Evolutionary conservation across 2,797 vertebrate genomes (phyloP).

Genomic region (Myotis daubentonii): DNA sequence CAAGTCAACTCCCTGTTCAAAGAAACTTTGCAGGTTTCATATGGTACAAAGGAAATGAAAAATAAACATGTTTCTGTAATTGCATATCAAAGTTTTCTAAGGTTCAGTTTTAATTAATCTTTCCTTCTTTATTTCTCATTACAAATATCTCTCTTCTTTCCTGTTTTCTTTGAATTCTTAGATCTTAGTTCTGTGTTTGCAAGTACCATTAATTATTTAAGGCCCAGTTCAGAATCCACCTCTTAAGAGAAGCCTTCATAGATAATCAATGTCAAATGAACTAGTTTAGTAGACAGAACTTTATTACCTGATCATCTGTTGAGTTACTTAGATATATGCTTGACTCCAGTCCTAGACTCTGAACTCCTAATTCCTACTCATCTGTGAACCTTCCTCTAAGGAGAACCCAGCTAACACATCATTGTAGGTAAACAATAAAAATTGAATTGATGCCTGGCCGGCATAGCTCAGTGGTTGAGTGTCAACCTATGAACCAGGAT

Average conservation of each 20-base stretch:
- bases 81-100: conserved; percentile 5
- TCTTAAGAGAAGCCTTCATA: background rate
- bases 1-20: background rate
- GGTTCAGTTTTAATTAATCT: conserved; percentile 17
- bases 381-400: background rate
- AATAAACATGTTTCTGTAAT: background rate
- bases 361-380: background rate
- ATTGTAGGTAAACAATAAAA: background rate
- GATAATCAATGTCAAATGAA: background rate
- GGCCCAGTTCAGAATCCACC: background rate
- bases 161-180: background rate
- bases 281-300: background rate
- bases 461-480: too few relatives aligned
- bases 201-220: background rate
- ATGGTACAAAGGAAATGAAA: background rate
- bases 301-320: background rate
- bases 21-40: conserved; percentile 2
- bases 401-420: background rate
- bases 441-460: background rate
- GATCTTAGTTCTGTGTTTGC: background rate
- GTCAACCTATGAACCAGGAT: too few relatives aligned
- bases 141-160: conserved; percentile 2
- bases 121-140: background rate
- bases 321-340: background rate
- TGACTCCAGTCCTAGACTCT: background rate